A percentile compares a stretch with the other conserved stretches of the same genome.
Evolutionary conservation across 2,888 invertebrate genomes (phyloP).

Genomic region (Apocheima hispidaria): DNA sequence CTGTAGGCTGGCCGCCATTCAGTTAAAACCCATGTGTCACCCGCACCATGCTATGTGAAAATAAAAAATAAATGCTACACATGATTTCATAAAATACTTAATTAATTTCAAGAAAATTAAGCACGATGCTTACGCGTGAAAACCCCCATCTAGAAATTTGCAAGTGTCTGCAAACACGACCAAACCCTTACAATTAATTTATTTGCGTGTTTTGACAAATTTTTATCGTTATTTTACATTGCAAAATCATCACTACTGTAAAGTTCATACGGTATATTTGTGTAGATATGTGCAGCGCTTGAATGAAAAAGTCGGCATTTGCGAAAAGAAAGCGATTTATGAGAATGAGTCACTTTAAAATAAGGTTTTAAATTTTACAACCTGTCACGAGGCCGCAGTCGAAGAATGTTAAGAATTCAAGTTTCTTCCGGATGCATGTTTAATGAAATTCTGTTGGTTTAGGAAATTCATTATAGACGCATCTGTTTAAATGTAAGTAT

Average conservation of each 20-base stretch:
- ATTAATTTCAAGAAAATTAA: neutral
- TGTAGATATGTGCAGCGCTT: constrained; percentile 7
- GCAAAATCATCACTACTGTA: constrained; percentile 8
- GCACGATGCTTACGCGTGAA: constrained; percentile 4
- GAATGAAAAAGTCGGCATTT: constrained; percentile 39
- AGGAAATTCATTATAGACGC: constrained; percentile 10
- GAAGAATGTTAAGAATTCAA: constrained; percentile 53
- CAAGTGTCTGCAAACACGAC: constrained; percentile 33
- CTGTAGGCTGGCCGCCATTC: too few species aligned
- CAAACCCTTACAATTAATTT: constrained; percentile 29
- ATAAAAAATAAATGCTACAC: neutral
- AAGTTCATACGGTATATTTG: neutral
- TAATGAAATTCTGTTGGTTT: constrained; percentile 26
- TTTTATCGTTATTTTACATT: neutral
- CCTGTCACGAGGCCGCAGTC: constrained; percentile 33
- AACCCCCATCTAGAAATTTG: constrained; percentile 6
- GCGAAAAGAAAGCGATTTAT: constrained; percentile 59
- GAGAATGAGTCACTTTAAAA: constrained; percentile 50
- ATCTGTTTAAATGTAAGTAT: neutral
- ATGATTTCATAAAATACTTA: neutral
- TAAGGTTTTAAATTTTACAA: constrained; percentile 48
- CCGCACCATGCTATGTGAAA: too few species aligned
- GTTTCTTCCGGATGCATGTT: constrained; percentile 57
- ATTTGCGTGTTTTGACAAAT: constrained; percentile 13
- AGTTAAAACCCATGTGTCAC: too few species aligned